These are phyloP conservation scores for Scrobipalpa atriplicella DNA, from an alignment of 2,888 invertebrate species.

Conservation along the genomic window DNA sequence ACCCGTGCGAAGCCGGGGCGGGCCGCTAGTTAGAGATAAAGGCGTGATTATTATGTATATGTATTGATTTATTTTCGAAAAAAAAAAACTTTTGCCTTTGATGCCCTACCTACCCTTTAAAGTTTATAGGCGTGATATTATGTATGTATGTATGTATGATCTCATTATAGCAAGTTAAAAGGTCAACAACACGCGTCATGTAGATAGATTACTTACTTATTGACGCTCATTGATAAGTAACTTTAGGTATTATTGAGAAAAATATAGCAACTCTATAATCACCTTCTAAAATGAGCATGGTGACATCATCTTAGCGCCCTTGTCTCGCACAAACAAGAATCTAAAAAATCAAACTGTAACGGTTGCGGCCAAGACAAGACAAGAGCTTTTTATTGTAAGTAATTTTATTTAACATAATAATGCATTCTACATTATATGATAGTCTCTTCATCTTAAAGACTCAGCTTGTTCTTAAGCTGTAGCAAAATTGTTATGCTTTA, in stretches of 20 bases:
- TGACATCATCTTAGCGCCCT: constrained; percentile 43
- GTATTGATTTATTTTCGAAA: no score
- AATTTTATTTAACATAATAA: no score
- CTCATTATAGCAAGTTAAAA: neutral
- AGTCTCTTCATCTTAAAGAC: no score
- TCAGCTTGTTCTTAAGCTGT: no score
- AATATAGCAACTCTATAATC: neutral
- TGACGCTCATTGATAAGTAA: neutral
- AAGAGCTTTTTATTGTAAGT: neutral
- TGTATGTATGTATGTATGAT: neutral
- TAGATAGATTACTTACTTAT: neutral
- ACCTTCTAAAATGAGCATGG: constrained; percentile 36
- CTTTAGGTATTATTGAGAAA: constrained; percentile 1
- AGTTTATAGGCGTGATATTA: neutral
- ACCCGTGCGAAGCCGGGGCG: no score
- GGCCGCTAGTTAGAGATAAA: no score
- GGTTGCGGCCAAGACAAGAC: neutral
- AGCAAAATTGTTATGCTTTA: no score
- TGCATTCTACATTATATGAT: no score
- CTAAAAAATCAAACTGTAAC: neutral
- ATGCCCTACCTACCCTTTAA: neutral
- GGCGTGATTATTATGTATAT: no score
- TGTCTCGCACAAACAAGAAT: neutral
- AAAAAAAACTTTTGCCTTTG: no score
- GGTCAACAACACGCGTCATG: constrained; percentile 6